Evolutionary conservation across 2,888 invertebrate genomes (phyloP).

Genomic region (Encarsia formosa): DNA sequence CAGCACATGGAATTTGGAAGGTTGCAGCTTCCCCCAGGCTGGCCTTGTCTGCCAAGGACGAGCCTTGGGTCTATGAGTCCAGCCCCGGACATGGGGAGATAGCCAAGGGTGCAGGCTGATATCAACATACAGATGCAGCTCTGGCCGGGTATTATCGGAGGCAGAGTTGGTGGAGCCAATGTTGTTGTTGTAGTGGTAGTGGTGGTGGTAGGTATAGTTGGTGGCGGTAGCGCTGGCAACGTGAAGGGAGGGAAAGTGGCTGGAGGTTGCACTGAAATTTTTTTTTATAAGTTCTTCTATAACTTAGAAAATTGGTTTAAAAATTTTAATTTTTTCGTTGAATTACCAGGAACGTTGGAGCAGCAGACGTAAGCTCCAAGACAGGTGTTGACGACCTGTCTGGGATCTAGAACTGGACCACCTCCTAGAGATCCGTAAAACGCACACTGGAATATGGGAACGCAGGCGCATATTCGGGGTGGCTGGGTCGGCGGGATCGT

Average conservation of each 20-base stretch:
- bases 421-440: conserved; percentile 29
- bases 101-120: conserved; percentile 18
- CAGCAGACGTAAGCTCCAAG: conserved; percentile 11
- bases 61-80: conserved; percentile 38
- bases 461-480: conserved; percentile 36
- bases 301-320: too few species aligned
- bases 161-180: conserved; percentile 29
- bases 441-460: conserved; percentile 34
- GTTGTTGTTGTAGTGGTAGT: conserved; percentile 20
- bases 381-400: conserved; percentile 30
- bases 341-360: conserved; percentile 2
- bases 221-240: conserved; percentile 5
- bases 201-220: conserved; percentile 21
- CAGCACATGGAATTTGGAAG: conserved; percentile 49
- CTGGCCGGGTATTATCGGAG: conserved; percentile 11
- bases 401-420: conserved; percentile 37
- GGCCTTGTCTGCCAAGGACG: conserved; percentile 31
- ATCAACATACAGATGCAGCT: conserved; percentile 27
- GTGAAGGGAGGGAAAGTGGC: conserved; percentile 8
- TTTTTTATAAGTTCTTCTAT: too few species aligned
- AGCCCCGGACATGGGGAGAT: conserved; percentile 27
- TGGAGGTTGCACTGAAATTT: too few species aligned
- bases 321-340: too few species aligned
- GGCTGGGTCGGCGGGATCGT: conserved; percentile 12
- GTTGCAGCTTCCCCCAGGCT: conserved; percentile 26